Base-by-base conservation (phyloP, 2,113 vertebrate genomes). In the Bombycilla garrulus region DNA sequence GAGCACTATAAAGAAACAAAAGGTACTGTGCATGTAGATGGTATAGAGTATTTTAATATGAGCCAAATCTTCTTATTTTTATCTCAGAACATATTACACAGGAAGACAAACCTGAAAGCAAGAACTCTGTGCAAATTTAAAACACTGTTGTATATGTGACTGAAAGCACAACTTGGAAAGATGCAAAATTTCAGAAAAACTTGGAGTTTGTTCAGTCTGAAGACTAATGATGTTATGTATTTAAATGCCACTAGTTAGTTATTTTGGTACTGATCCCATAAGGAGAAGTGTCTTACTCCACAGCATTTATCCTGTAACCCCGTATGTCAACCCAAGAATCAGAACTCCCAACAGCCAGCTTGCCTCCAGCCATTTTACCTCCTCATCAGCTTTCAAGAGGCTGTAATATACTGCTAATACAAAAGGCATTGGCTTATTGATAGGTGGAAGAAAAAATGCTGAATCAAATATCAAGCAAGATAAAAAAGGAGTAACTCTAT, bases 311-410 rank as follows among this genome's bases (percentile, higher is more conserved):
- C 70, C 78, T 76, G 79, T 85, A 95, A 96, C 84, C 61, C 66
- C 58, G 42, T n/a, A 72, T 80, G 78, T 72, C 93, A 87, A 82
- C 51, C 25, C 65, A 88, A 72, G 78, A 87, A 79, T 70, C 74
- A 91, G 50, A 90, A 87, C 36, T 89, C 78, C 74, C 80, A 93
- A 67, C 69, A 88, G 72, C 67, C 51, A 71, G 38, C 51, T 92
- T 91, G 91, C 92, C 86, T 97, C 87, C 70, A 96, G 89, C 74
- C 91, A 94, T 94, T 95, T 92, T 58, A 82, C 38, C 66, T 85
- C 81, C 66, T 87, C 81, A 61, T 78, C 76, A 96, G 70, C 84
- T 89, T 95, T 95, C 87, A 87, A 82, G 91, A 94, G 17, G 25
- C 54, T 91, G 61, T 89, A 80, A 94, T 92, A 85, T 23, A 80